Percentiles rank a stretch among this genome's conserved stretches.
These are phyloP conservation scores for Stichodactyla mertensii DNA, from an alignment of 64 coral and sea anemone species.

Conservation along the genomic window DNA sequence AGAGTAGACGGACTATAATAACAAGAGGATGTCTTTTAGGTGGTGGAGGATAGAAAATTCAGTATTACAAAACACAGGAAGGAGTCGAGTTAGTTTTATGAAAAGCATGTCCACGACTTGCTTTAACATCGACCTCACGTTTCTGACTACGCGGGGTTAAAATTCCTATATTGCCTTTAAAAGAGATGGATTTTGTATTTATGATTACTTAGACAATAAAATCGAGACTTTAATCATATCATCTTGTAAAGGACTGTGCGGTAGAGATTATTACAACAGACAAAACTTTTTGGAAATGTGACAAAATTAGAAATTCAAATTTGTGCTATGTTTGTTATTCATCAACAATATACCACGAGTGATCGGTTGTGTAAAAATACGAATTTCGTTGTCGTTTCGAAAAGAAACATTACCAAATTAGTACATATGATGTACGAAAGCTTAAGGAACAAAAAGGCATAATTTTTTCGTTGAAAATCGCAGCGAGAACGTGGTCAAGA, in stretches of 20 bases:
- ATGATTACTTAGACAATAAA: neutral
- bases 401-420: slow-evolving; percentile 23
- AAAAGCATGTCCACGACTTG: neutral
- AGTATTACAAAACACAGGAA: neutral
- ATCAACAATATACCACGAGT: slow-evolving; percentile 50
- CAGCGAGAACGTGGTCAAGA: neutral
- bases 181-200: neutral
- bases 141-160: neutral
- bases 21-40: neutral
- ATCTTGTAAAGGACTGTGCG: neutral
- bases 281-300: slow-evolving; percentile 52
- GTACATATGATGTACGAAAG: neutral
- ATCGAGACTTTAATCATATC: neutral
- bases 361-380: slow-evolving; percentile 42
- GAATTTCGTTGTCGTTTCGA: slow-evolving; percentile 16
- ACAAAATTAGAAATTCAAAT: slow-evolving; percentile 77
- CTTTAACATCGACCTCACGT: neutral
- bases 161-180: neutral
- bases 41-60: neutral
- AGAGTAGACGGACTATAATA: neutral
- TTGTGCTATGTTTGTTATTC: slow-evolving; percentile 61
- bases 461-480: slow-evolving; percentile 18
- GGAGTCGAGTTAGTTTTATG: slow-evolving; percentile 3
- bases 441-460: neutral
- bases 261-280: slow-evolving; percentile 21